Conservation (phyloP, 1,140 invertebrate species). For the Psix sp. region DNA sequence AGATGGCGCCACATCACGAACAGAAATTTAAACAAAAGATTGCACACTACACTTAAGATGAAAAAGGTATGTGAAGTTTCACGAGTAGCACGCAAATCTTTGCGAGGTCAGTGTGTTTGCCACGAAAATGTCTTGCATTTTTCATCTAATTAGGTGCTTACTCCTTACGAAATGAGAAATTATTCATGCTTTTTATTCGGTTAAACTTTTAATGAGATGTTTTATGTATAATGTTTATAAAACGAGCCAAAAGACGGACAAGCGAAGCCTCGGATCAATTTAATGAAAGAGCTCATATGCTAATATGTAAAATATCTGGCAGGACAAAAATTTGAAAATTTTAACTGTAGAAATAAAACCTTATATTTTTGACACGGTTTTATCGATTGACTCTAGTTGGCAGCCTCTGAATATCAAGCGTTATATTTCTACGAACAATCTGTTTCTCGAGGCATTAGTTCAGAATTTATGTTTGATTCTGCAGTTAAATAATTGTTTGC, state of each 20-base stretch:
- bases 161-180: slow-evolving; percentile 41
- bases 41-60: slow-evolving; percentile 14
- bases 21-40: slow-evolving; percentile 7
- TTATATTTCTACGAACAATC: too few relatives aligned
- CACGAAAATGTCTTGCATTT: slow-evolving; percentile 29
- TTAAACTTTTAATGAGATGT: slow-evolving; percentile 42
- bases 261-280: slow-evolving; percentile 7
- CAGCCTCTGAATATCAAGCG: too few relatives aligned
- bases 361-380: too few relatives aligned
- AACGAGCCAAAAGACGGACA: slow-evolving; percentile 28
- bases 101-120: slow-evolving; percentile 20
- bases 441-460: too few relatives aligned
- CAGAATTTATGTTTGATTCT: too few relatives aligned
- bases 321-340: slow-evolving; percentile 36
- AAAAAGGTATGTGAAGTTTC: too few relatives aligned
- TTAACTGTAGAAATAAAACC: too few relatives aligned
- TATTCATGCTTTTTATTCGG: slow-evolving; percentile 42
- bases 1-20: not conserved
- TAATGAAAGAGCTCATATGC: slow-evolving; percentile 32
- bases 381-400: too few relatives aligned
- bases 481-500: too few relatives aligned
- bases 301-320: slow-evolving; percentile 34
- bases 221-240: slow-evolving; percentile 50
- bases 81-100: slow-evolving; percentile 23
- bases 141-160: slow-evolving; percentile 38